Base-by-base conservation (phyloP, 2,888 invertebrate genomes). In the Anagyrus pseudococci region DNA sequence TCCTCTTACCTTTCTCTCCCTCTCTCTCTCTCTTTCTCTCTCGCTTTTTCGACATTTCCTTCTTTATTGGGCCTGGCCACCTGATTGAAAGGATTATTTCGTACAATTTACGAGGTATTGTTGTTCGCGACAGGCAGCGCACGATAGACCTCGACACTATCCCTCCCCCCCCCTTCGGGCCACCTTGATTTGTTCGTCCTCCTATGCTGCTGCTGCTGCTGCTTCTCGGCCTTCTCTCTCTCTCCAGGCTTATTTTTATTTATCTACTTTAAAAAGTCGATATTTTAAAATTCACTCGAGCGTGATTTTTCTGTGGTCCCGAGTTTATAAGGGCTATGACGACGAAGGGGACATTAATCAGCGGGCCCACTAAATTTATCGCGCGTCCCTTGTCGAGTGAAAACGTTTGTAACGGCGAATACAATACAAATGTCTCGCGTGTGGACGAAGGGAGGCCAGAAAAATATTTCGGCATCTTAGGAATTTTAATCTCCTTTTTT, bases 61-160 rank as follows among this genome's bases (percentile, higher is more conserved):
- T 47, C 55, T 61, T 23, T 68, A 66, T 68, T 67, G 65, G 67
- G 29, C 67, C 61, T 62, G 64, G 66, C 66, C 68, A 66, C 67
- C 68, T 69, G 60, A 64, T 64, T 64, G 64, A 64, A 64, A 60
- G 56, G 48, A 57, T 52, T 44, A 44, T 56, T 56, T 48, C 15
- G 8, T 53, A 6, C 20, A 48, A 60, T 64, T 64, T 64, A 64
- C 50, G 57, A 47, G 20, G 64, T 43, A 63, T 63, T 60, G 60
- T 64, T 59, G 47, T 57, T 17, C 46, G 20, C 17, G 29, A 52
- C 52, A 56, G 29, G 25, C 44, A 63, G n/a, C 48, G 44, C 44
- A 26, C 29, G 13, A 47, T 33, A 26, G 22, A 40, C n/a, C 19
- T n/a, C n/a, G n/a, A n/a, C n/a, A n/a, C n/a, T n/a, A n/a, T n/a